Conservation (phyloP, 2,888 invertebrate genomes). For the Lysandra bellargus region DNA sequence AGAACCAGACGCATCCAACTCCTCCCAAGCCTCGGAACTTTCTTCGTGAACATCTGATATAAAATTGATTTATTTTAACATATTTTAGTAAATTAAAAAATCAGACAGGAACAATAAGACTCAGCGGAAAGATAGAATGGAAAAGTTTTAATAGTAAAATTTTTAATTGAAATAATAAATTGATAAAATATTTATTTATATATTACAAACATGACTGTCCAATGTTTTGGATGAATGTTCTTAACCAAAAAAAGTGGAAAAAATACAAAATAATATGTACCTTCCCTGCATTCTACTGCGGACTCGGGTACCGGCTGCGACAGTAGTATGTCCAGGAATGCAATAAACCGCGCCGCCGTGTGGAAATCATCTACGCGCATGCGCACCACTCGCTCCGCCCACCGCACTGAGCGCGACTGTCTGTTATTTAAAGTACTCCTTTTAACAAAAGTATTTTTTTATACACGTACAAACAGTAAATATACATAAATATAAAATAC, state of each 20-base stretch:
- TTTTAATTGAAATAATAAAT: too few species aligned
- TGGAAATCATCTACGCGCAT: conserved; percentile 50
- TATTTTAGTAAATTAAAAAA: too few species aligned
- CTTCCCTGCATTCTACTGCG: conserved; percentile 65
- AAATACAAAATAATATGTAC: conserved; percentile 50
- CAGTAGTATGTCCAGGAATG: conserved; percentile 58
- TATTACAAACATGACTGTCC: too few species aligned
- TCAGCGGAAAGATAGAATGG: too few species aligned
- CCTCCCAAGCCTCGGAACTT: conserved; percentile 63
- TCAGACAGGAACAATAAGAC: too few species aligned
- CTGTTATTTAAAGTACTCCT: conserved; percentile 45
- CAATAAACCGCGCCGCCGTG: conserved; percentile 56
- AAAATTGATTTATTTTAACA: not conserved
- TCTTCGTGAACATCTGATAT: conserved; percentile 3
- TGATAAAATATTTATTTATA: too few species aligned
- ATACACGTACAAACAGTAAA: too few species aligned
- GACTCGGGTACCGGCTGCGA: conserved; percentile 53
- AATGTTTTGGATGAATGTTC: too few species aligned
- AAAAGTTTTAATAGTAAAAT: too few species aligned
- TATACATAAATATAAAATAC: too few species aligned
- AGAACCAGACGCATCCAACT: conserved; percentile 56
- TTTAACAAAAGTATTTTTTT: too few species aligned
- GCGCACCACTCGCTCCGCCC: conserved; percentile 59
- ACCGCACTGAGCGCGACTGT: conserved; percentile 65
- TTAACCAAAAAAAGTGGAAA: not conserved